Evolutionary conservation across 2,888 invertebrate species (phyloP).

Genomic region (Cynaeus angustus): DNA sequence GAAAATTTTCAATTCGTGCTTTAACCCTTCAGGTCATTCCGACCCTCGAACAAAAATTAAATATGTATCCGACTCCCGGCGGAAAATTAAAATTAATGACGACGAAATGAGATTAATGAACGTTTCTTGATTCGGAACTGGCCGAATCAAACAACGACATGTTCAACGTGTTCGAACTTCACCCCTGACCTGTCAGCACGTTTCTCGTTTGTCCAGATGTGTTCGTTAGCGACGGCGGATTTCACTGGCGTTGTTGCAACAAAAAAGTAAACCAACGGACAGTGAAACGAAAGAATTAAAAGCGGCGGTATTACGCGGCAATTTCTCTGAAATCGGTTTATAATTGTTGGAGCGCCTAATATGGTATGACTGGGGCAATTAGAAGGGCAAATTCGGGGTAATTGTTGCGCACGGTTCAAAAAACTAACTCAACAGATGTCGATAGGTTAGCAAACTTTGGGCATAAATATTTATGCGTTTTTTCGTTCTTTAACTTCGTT

Average conservation of each 20-base stretch:
- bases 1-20: conserved; percentile 17
- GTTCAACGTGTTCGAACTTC: conserved; percentile 8
- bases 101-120: conserved; percentile 16
- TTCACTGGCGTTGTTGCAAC: neutral
- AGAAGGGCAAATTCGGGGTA: neutral
- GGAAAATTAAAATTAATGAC: conserved; percentile 25
- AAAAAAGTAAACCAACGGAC: conserved; percentile 16
- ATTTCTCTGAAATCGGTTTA: conserved; percentile 1
- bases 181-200: conserved; percentile 30
- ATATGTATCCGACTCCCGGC: conserved; percentile 7
- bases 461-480: conserved; percentile 14
- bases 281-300: conserved; percentile 8
- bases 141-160: conserved; percentile 29
- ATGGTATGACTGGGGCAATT: neutral
- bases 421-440: neutral
- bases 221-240: too few relatives aligned
- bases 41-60: conserved; percentile 13
- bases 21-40: conserved; percentile 15
- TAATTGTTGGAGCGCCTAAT: neutral
- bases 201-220: conserved; percentile 7
- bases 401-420: too few relatives aligned
- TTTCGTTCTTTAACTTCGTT: neutral
- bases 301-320: neutral
- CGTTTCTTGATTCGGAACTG: conserved; percentile 26
- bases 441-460: neutral